Conservation (phyloP, 2,888 invertebrate genomes). For the Cecidostiba fungosa region DNA sequence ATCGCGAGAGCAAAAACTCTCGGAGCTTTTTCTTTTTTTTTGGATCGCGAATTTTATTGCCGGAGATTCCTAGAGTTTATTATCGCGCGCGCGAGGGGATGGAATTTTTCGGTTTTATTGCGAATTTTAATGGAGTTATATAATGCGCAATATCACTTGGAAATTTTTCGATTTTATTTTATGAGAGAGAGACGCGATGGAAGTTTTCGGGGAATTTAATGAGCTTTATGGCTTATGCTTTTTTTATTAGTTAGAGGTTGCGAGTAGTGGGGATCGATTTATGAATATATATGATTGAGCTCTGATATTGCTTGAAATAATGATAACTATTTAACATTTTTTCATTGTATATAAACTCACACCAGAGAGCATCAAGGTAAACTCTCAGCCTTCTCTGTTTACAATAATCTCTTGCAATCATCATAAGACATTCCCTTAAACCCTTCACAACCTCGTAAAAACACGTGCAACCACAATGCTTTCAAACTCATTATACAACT, state of each 20-base stretch:
- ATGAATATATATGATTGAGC: neutral
- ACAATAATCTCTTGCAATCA: neutral
- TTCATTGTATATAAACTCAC: too few relatives aligned
- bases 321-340: too few relatives aligned
- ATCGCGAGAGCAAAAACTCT: constrained; percentile 39
- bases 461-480: neutral
- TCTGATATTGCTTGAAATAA: too few relatives aligned
- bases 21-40: neutral
- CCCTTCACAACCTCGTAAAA: neutral
- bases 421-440: neutral
- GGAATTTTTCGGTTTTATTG: constrained; percentile 17
- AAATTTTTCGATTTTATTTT: constrained; percentile 3
- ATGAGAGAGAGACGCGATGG: neutral
- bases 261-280: neutral
- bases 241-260: neutral
- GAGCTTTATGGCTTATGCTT: neutral
- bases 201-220: constrained; percentile 4
- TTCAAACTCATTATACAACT: neutral
- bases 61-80: constrained; percentile 3
- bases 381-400: neutral
- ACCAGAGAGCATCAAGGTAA: neutral
- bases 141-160: neutral
- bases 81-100: neutral
- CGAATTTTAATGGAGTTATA: constrained; percentile 13
- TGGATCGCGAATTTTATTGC: neutral